A percentile compares a stretch with the other conserved stretches of the same genome.
These are phyloP conservation scores for Hemiprocne comata DNA, from an alignment of 2,113 vertebrate species.

Conservation along the genomic window DNA sequence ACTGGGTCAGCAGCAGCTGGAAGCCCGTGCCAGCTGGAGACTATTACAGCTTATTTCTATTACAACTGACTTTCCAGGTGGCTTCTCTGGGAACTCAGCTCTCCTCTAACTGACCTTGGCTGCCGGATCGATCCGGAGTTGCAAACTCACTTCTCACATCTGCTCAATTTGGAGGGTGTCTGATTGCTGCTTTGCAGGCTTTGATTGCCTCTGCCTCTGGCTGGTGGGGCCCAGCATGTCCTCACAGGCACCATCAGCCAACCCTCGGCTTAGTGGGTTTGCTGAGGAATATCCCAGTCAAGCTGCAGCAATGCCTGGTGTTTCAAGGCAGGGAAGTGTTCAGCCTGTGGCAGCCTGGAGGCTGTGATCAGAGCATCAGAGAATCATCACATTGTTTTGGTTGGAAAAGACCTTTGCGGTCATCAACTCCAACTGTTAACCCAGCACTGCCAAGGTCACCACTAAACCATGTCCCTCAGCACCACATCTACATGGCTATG, in stretches of 20 bases:
- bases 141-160: not conserved
- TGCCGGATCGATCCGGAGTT: not conserved
- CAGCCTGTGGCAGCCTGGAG: not conserved
- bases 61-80: not conserved
- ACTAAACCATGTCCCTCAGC: too few species aligned
- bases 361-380: fast-evolving
- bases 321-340: not conserved
- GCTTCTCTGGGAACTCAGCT: not conserved
- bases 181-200: not conserved
- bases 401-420: too few species aligned
- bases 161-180: not conserved
- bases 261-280: not conserved
- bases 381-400: too few species aligned
- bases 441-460: too few species aligned
- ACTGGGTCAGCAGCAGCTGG: constrained; percentile 47
- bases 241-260: not conserved
- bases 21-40: not conserved
- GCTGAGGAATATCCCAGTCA: not conserved
- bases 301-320: not conserved
- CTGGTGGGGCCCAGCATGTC: fast-evolving
- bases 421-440: too few species aligned
- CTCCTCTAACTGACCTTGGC: constrained; percentile 48
- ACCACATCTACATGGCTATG: too few species aligned
- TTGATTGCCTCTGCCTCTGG: not conserved
- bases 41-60: not conserved